Percentiles rank a stretch among this genome's conserved stretches.
Conservation (phyloP, 2,797 vertebrate species). For the Microctenopoma steveboyesi region DNA sequence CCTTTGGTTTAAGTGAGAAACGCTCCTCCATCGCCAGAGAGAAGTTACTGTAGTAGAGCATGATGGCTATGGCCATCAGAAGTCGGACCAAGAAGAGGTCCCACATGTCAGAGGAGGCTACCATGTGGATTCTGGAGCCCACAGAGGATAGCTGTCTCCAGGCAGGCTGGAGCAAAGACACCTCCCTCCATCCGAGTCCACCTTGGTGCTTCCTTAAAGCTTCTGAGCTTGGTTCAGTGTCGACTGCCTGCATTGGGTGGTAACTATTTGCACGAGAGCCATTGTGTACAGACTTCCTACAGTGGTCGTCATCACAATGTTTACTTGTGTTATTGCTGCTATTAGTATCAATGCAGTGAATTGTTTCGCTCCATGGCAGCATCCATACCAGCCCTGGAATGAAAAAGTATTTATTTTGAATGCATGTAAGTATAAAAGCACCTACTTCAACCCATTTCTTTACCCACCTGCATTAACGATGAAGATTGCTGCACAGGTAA, state of each 20-base stretch:
- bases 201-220: conserved; percentile 9
- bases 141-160: conserved; percentile 85
- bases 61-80: conserved; percentile 91
- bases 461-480: conserved; percentile 89
- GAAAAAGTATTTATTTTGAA: background rate
- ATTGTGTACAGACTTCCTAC: conserved; percentile 56
- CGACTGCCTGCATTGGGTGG: background rate
- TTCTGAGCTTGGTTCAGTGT: background rate
- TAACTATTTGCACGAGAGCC: conserved; percentile 57
- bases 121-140: conserved; percentile 82
- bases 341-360: conserved; percentile 55
- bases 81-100: conserved; percentile 92
- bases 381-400: conserved; percentile 90
- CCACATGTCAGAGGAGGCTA: conserved; percentile 90
- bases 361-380: conserved; percentile 85
- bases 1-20: conserved; percentile 89
- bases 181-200: conserved; percentile 49
- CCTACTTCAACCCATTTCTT: background rate
- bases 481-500: conserved; percentile 91
- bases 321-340: conserved; percentile 57
- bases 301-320: conserved; percentile 54
- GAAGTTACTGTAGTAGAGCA: conserved; percentile 97
- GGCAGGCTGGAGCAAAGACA: conserved; percentile 58
- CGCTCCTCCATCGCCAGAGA: conserved; percentile 94
- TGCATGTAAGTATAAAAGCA: background rate